A percentile compares a stretch with the other conserved stretches of the same genome.
Conservation (phyloP, 2,888 invertebrate genomes). For the Hypercompe scribonia region DNA sequence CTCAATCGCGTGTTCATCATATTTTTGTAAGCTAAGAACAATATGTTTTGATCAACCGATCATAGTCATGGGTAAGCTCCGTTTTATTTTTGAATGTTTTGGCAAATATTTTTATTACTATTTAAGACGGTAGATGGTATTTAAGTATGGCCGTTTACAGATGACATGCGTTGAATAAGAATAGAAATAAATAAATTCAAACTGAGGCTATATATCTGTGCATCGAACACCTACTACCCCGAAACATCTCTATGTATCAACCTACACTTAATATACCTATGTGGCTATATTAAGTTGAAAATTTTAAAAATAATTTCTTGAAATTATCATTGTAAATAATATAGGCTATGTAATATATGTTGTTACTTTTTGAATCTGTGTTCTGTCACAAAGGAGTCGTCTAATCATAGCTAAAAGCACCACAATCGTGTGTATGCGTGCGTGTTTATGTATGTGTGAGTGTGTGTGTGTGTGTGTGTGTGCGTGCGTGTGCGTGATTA, state of each 20-base stretch:
- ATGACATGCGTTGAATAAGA: too few species aligned
- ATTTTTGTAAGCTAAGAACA: neutral
- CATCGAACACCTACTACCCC: neutral
- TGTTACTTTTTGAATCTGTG: neutral
- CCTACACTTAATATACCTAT: neutral
- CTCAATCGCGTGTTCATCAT: neutral
- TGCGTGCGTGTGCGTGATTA: slow-evolving; percentile 22
- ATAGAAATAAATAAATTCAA: neutral
- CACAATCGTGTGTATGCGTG: neutral
- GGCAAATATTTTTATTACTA: too few species aligned
- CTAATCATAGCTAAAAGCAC: neutral
- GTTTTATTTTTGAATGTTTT: too few species aligned
- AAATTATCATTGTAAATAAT: too few species aligned
- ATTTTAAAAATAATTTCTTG: too few species aligned
- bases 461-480: neutral
- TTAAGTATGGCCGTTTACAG: too few species aligned
- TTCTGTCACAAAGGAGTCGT: neutral
- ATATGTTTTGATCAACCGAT: neutral
- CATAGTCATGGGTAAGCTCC: too few species aligned
- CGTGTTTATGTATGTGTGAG: too few species aligned
- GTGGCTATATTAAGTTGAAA: too few species aligned
- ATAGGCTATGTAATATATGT: too few species aligned
- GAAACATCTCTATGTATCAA: neutral
- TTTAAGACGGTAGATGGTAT: too few species aligned
- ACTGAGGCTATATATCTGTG: neutral